Base-by-base conservation (phyloP, 30 jellyfish, hydroid and myxozoan species). In the Aurelia coerulea region DNA sequence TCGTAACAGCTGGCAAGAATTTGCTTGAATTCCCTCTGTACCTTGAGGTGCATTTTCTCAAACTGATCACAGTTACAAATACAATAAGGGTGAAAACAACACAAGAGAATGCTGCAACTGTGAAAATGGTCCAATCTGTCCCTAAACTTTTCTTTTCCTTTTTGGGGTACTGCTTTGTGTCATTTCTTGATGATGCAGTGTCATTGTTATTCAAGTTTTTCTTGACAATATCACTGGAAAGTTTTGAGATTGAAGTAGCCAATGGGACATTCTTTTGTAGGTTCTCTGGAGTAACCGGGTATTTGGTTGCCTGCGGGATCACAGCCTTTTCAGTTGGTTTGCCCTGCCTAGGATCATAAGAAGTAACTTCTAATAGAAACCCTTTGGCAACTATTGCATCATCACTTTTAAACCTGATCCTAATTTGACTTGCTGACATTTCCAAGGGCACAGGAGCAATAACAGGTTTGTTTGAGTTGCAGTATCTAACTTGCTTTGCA, bases 91-190 rank as follows among this genome's bases (percentile, higher is more conserved):
- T 32, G 71, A 88, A 69, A 12, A 88, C 97, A 69, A 88, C 32
- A 60, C 91, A 70, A 17, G 97, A 88, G 60, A 88, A 88, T 23
- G 97, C 69, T 5, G 88, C 97, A 68, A 88, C 86, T 17, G 85
- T 75, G 88, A 88, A 34, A 46, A 79, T 88, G 15, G 97, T 88
- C 97, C 97, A 88, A 17, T 79, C 85, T 11, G 88, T 78, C 39
- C 79, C 94, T 29, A 35, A 29, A 2, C 62, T 67, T 2, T 63
- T 71, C 33, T 17, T 69, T 31, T 79, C 58, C 76, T 86, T 86
- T 67, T 67, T 49, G 1, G 49, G 68, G 13, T 41, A 58, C 5
- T 64, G 68, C 15, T 31, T 52, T 13, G 56, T 54, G 69, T 15
- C 15, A 66, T 67, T 54, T 19, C 15, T 77, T 60, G 53, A 41